Base-by-base conservation (phyloP, 1,140 invertebrate genomes). In the Drosophila funebris region DNA sequence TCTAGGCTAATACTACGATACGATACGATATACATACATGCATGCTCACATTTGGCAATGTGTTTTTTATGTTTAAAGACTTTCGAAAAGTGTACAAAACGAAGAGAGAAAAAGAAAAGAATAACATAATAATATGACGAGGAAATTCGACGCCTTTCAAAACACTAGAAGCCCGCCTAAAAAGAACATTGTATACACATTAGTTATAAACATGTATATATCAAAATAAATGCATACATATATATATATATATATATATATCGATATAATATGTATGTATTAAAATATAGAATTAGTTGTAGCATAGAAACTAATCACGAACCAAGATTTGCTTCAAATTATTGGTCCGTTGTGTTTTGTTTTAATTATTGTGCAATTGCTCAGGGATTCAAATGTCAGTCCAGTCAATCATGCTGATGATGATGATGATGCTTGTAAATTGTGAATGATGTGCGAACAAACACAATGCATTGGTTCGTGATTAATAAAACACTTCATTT, bases 81-180 rank as follows among this genome's bases (percentile, higher is more conserved):
- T 33, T 58, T 66, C 39, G 27, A 31, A 13, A 50, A 48, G 31
- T 72, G 44, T 72, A 72, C 69, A 72, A 33, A 14, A 2, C 11
- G 14, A 5, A 14, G 46, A 50, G 11, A 13, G 5, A 27, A 7
- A 24, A n/a, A n/a, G 13, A 72, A 52, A 43, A 4, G n/a, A 8
- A 54, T 22, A 20, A 44, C 22, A 24, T 44, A n/a, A 52, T n/a
- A 27, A 18, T 29, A 50, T 50, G 24, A 54, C 24, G 18, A 54
- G 44, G 14, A 16, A 67, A 27, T 43, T 44, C 11, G 46, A 41
- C n/a, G 70, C 64, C 66, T 64, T 79, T 70, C 44, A 54, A 70
- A 56, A 37, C 24, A 71, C 52, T 63, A 70, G 44, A 71, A 58
- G 50, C 76, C 77, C 78, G 78, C 78, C 78, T 77, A 76, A 63